Evolutionary conservation across 1,140 invertebrate species (phyloP).

Genomic region (Conus betulinus): DNA sequence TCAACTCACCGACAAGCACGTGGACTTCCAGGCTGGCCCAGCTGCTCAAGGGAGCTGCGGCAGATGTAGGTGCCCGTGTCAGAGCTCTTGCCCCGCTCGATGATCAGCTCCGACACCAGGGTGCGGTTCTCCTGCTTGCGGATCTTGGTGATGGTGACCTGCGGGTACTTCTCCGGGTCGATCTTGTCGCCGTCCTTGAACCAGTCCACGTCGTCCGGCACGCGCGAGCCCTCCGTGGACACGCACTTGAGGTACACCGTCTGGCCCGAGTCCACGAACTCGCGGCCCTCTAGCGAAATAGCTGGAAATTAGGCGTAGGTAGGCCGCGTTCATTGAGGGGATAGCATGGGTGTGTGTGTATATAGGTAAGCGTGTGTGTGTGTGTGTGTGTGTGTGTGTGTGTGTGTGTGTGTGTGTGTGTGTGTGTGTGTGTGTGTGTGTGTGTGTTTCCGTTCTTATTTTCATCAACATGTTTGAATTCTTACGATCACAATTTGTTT

Average conservation of each 20-base stretch:
- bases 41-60: slow-evolving; percentile 57
- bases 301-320: slow-evolving; percentile 42
- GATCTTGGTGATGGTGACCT: slow-evolving; percentile 60
- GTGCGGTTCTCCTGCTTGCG: slow-evolving; percentile 24
- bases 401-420: too few relatives aligned
- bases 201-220: slow-evolving; percentile 68
- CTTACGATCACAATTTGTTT: too few relatives aligned
- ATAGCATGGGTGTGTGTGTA: too few relatives aligned
- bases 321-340: too few relatives aligned
- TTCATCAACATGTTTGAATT: too few relatives aligned
- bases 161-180: slow-evolving; percentile 46
- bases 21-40: slow-evolving; percentile 58
- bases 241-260: slow-evolving; percentile 63
- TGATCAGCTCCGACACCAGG: slow-evolving; percentile 52
- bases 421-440: too few relatives aligned
- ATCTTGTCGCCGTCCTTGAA: slow-evolving; percentile 64
- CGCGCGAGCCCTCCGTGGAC: slow-evolving; percentile 61
- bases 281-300: slow-evolving; percentile 58
- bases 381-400: too few relatives aligned
- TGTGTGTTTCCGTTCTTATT: too few relatives aligned
- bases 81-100: slow-evolving; percentile 54
- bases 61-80: slow-evolving; percentile 67
- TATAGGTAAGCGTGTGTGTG: too few relatives aligned
- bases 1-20: slow-evolving; percentile 63
- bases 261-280: slow-evolving; percentile 63